These are phyloP conservation scores for Drosophila sulfurigaster DNA, from an alignment of 1,140 invertebrate genomes.

Conservation along the genomic window DNA sequence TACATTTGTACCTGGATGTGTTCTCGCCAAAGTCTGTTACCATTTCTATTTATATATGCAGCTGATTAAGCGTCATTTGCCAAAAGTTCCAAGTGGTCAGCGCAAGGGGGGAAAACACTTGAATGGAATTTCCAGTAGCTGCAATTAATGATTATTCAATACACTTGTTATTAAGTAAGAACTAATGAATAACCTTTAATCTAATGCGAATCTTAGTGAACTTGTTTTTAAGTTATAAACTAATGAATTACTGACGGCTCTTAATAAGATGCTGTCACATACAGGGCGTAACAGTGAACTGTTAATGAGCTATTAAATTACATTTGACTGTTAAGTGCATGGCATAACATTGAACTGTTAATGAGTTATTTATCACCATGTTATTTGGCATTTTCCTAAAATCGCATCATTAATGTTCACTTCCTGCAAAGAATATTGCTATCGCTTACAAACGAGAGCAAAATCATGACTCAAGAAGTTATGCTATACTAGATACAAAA, in stretches of 20 bases:
- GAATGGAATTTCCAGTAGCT: slow-evolving; percentile 14
- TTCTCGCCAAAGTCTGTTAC: slow-evolving; percentile 22
- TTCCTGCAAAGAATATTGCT: too few relatives aligned
- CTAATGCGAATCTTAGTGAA: too few relatives aligned
- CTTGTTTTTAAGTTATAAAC: background rate
- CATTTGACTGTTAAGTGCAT: background rate
- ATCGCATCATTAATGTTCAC: too few relatives aligned
- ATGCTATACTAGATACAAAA: background rate
- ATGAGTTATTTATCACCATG: background rate
- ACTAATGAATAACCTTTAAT: too few relatives aligned
- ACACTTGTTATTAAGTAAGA: background rate
- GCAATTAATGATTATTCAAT: background rate
- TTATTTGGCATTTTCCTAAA: background rate
- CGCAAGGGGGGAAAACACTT: slow-evolving; percentile 15
- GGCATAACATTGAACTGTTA: background rate
- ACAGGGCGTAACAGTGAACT: too few relatives aligned
- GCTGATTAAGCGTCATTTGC: slow-evolving; percentile 37
- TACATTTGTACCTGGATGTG: slow-evolving; percentile 3
- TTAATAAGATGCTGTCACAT: background rate
- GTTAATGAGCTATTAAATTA: background rate
- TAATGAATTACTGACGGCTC: background rate
- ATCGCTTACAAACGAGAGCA: too few relatives aligned
- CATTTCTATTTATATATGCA: slow-evolving; percentile 46
- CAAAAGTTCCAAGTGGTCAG: slow-evolving; percentile 22
- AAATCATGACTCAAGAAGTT: too few relatives aligned